Evolutionary conservation across 2,113 vertebrate genomes (phyloP), one percentile per base, ranked within the genome.

Genomic region (Cochlearius cochlearius): DNA sequence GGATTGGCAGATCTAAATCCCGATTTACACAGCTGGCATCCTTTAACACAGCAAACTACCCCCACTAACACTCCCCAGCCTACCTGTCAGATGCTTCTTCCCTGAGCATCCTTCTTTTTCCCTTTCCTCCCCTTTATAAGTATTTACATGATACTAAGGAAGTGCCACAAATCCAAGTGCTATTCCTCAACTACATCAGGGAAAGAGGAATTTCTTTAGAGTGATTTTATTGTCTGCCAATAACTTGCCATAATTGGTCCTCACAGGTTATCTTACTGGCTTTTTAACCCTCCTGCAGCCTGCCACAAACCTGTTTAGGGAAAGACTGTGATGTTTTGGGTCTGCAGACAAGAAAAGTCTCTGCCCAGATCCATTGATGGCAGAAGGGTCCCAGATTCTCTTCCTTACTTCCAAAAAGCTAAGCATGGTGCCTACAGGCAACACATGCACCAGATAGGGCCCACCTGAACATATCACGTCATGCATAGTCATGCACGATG

Each of bases 1-100:
- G 39, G 39, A 89, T 58, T 92, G 92, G 77, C 53, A 92, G 77
- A 92, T 12, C n/a, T 89, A 96, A 95, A 88, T 87, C 63, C 74
- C 0, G 6, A 82, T 96, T 97, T 96, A 88, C 74, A 90, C 81
- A 88, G 74, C 81, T 94, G 93, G 63, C 59, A 90, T 73, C 62
- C 20, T 91, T 96, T 87, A 74, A 63, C 36, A 85, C 38, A 73
- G 66, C 34, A 85, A 92, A 79, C 66, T 53, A 74, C 52, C 41
- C 59, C 76, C 59, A 63, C 19, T 66, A 74, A 64, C 27, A n/a
- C 9, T 80, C 17, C 32, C 14, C 74, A 81, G 38, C n/a, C 41
- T 92, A 85, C 45, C 62, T 79, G 45, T 87, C 86, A 94, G 53
- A 79, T 77, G 53, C 14, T 87, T 72, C 77, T 91, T 91, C 47